These are phyloP conservation scores for Rutilus rutilus DNA, from an alignment of 2,113 vertebrate genomes.

Conservation along the genomic window DNA sequence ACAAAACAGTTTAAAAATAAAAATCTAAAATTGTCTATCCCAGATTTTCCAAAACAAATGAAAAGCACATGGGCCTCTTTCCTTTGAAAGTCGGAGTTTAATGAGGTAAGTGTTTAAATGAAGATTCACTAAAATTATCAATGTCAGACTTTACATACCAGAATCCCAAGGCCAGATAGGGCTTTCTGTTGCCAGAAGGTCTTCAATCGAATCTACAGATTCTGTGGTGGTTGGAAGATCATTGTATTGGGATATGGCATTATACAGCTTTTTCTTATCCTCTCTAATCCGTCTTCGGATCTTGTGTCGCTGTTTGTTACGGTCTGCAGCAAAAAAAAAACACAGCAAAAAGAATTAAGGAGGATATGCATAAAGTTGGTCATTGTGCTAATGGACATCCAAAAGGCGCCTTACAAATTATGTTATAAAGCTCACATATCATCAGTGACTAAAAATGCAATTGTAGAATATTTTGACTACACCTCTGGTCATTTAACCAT, in stretches of 20 bases:
- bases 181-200: no score
- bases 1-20: no score
- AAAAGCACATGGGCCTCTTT: neutral
- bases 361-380: neutral
- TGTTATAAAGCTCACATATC: neutral
- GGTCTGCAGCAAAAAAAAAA: constrained; percentile 3
- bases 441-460: constrained; percentile 4
- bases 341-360: neutral
- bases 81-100: neutral
- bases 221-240: constrained; percentile 10
- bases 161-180: constrained; percentile 1
- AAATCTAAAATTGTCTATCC: no score
- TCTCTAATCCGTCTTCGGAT: constrained; percentile 22
- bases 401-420: neutral
- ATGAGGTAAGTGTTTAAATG: neutral
- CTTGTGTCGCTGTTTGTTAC: constrained; percentile 25
- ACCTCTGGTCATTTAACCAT: neutral
- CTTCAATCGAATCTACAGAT: constrained; percentile 4
- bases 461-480: neutral
- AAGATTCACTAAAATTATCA: constrained; percentile 8
- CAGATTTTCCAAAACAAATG: no score
- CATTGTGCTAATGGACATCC: constrained; percentile 5
- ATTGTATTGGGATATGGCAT: constrained; percentile 2
- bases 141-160: constrained; percentile 9
- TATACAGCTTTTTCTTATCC: constrained; percentile 4